A percentile compares a stretch with the other conserved stretches of the same genome.
Evolutionary conservation across 2,888 invertebrate species (phyloP).

Genomic region (Spicauda simplicius): DNA sequence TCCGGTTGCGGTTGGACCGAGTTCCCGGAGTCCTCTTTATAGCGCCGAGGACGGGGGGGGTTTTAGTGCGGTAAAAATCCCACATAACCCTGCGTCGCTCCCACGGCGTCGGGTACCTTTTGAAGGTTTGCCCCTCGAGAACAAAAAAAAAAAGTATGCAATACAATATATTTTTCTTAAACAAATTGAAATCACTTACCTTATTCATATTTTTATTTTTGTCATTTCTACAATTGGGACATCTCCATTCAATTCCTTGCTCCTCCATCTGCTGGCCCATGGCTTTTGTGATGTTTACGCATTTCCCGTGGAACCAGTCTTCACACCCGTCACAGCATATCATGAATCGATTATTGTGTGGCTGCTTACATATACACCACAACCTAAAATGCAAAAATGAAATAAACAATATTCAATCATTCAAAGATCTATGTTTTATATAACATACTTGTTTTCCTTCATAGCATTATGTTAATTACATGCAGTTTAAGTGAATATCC

Average conservation of each 20-base stretch:
- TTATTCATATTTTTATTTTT: constrained; percentile 53
- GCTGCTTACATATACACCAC: constrained; percentile 98
- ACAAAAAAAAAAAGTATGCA: no score
- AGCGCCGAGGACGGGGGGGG: no score
- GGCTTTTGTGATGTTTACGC: constrained; percentile 95
- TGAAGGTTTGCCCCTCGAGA: no score
- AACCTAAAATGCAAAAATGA: constrained; percentile 76
- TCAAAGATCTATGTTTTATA: neutral
- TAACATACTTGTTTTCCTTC: constrained; percentile 1
- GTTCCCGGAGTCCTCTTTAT: no score
- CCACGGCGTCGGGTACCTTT: no score
- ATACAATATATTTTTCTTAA: no score
- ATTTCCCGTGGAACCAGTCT: constrained; percentile 99
- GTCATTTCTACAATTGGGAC: constrained; percentile 92
- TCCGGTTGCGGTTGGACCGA: no score
- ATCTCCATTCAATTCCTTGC: constrained; percentile 94
- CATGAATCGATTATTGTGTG: constrained; percentile 98
- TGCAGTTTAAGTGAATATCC: neutral
- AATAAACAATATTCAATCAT: neutral
- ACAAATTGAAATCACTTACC: constrained; percentile 48
- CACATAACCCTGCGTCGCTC: no score
- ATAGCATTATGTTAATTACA: neutral
- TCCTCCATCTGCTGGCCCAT: constrained; percentile 97
- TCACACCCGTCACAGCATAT: constrained; percentile 98
- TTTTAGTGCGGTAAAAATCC: no score